phyloP scores from a whole-genome alignment of 2,888 invertebrate genomes.

The Drosophila vallismaia region DNA sequence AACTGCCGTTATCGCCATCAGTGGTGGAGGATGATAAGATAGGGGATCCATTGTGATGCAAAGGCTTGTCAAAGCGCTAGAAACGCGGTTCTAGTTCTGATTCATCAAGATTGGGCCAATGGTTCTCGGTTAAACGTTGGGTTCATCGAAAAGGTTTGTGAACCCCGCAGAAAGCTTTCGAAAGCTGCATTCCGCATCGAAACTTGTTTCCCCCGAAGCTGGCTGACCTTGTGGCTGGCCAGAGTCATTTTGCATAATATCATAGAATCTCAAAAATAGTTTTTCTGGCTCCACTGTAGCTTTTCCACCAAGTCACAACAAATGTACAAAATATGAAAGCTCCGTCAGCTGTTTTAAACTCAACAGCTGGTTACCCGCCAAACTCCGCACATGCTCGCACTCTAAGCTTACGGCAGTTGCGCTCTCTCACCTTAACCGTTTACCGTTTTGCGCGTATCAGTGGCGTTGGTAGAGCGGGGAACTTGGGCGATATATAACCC shows the following conservation, averaged over 20 bases:
- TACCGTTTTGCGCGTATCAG: slow-evolving; percentile 28
- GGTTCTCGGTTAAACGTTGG: neutral
- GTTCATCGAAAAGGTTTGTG: slow-evolving; percentile 23
- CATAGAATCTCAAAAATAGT: neutral
- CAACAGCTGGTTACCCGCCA: slow-evolving; percentile 31
- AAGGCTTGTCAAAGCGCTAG: neutral
- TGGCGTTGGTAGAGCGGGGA: too few relatives aligned
- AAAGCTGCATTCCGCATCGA: slow-evolving; percentile 24
- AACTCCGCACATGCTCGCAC: slow-evolving; percentile 12
- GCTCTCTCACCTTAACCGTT: slow-evolving; percentile 28
- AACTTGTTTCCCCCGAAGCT: slow-evolving; percentile 18
- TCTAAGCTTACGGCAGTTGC: slow-evolving; percentile 14
- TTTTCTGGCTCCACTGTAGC: neutral
- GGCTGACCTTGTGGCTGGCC: slow-evolving; percentile 29
- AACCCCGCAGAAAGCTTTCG: slow-evolving; percentile 19
- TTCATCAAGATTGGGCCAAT: slow-evolving; percentile 4
- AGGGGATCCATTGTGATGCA: slow-evolving; percentile 1
- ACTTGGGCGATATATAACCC: too few relatives aligned
- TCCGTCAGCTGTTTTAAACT: slow-evolving; percentile 37
- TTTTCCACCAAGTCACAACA: slow-evolving; percentile 6
- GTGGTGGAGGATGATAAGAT: slow-evolving; percentile 14
- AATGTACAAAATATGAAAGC: slow-evolving; percentile 18
- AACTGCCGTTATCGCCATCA: neutral
- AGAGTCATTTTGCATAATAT: slow-evolving; percentile 4
- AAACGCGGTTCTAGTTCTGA: slow-evolving; percentile 7